Conservation (phyloP, 1,140 invertebrate species). For the Lepidostoma basale region DNA sequence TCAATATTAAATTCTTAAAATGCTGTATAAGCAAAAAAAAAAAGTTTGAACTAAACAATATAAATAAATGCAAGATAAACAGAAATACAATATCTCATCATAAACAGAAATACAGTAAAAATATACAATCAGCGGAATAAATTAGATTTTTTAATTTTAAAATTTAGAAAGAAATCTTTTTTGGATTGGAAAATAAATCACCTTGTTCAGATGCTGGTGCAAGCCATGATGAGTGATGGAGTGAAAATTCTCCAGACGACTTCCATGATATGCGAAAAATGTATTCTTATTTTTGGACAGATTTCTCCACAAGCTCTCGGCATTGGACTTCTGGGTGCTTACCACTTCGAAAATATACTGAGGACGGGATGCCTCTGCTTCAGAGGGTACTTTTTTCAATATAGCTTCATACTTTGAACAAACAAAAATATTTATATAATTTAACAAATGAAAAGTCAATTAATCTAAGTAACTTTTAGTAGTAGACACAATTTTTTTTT, state of each 20-base stretch:
- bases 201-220: conserved; percentile 78
- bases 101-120: too few relatives aligned
- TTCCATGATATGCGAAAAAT: conserved; percentile 79
- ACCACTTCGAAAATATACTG: conserved; percentile 71
- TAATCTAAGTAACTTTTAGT: too few relatives aligned
- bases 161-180: too few relatives aligned
- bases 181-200: conserved; percentile 49
- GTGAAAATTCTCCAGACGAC: conserved; percentile 80
- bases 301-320: conserved; percentile 65
- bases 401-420: conserved; percentile 63
- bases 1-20: too few relatives aligned
- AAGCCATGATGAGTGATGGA: conserved; percentile 80
- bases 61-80: too few relatives aligned
- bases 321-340: conserved; percentile 59
- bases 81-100: too few relatives aligned
- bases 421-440: conserved; percentile 12
- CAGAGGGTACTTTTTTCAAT: conserved; percentile 59
- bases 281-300: conserved; percentile 62
- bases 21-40: too few relatives aligned
- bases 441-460: too few relatives aligned
- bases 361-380: conserved; percentile 59
- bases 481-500: too few relatives aligned
- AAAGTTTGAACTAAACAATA: too few relatives aligned
- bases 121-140: too few relatives aligned
- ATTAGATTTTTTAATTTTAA: too few relatives aligned